phyloP scores from a whole-genome alignment of 2,888 invertebrate genomes.

The Colletes collaris region DNA sequence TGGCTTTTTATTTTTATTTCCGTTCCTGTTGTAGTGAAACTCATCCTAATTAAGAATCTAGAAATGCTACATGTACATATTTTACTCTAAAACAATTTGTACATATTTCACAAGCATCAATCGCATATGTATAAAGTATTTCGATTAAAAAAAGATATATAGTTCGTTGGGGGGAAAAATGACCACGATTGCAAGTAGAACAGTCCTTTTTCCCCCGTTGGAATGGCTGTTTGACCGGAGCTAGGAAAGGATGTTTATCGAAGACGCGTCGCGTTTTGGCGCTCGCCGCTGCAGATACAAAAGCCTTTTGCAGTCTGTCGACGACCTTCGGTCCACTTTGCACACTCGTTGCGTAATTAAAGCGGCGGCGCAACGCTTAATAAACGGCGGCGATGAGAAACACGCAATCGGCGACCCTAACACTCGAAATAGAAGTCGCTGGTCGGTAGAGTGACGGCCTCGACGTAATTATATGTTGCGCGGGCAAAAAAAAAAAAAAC shows the following conservation, averaged over 20 bases:
- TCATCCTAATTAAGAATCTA: no score
- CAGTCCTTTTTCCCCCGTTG: no score
- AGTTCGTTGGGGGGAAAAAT: no score
- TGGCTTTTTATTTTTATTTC: no score
- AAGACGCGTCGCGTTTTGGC: neutral
- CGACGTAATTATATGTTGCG: constrained; percentile 59
- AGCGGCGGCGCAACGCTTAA: constrained; percentile 62
- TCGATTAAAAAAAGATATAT: no score
- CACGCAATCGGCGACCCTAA: constrained; percentile 63
- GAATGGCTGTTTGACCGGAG: no score
- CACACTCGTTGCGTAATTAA: constrained; percentile 70
- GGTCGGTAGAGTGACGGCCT: constrained; percentile 62
- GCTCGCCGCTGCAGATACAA: constrained; percentile 15
- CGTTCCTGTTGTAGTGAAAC: no score
- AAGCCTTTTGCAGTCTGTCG: constrained; percentile 55
- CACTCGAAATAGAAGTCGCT: constrained; percentile 69
- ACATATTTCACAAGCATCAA: no score
- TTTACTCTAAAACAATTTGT: no score
- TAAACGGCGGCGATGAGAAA: constrained; percentile 65
- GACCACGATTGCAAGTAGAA: no score
- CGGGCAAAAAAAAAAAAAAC: constrained; percentile 12
- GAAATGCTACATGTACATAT: no score
- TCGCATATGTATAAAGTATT: no score
- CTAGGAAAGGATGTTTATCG: constrained; percentile 16
- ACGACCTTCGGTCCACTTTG: constrained; percentile 67